These are phyloP conservation scores for Phortica okadai DNA, from an alignment of 2,888 invertebrate genomes.

Conservation along the genomic window DNA sequence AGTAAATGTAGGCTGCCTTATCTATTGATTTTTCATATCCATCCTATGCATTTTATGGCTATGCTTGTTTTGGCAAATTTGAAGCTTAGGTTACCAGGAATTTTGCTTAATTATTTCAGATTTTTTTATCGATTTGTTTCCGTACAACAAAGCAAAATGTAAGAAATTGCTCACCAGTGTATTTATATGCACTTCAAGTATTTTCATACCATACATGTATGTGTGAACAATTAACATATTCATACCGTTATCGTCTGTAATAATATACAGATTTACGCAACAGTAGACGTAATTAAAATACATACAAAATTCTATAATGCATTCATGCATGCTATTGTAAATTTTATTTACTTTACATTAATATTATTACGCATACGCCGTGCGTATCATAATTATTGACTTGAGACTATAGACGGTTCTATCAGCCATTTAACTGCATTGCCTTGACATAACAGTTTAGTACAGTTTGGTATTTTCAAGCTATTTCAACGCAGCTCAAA, in stretches of 20 bases:
- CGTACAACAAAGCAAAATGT: no score
- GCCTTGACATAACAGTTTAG: neutral
- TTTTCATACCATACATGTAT: neutral
- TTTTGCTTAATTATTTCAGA: no score
- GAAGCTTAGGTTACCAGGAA: no score
- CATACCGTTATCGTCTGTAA: conserved; percentile 20
- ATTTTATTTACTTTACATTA: conserved; percentile 43
- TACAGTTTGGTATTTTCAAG: neutral
- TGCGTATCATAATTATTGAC: conserved; percentile 45
- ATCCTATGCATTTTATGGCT: no score
- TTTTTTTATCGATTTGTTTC: no score
- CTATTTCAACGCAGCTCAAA: neutral
- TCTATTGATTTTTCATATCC: no score
- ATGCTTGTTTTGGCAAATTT: no score
- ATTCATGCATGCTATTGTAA: conserved; percentile 47
- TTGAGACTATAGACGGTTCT: neutral
- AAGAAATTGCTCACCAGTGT: neutral
- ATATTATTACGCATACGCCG: conserved; percentile 56
- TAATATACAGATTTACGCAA: conserved; percentile 28
- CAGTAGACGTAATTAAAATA: conserved; percentile 62
- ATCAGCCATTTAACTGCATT: neutral
- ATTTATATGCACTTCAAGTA: conserved; percentile 14
- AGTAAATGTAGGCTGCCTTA: no score
- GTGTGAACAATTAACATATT: conserved; percentile 56
- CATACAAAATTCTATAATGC: conserved; percentile 38